A percentile compares a stretch with the other conserved stretches of the same genome.
These are phyloP conservation scores for Pristionchus mayeri DNA, from an alignment of 2,888 invertebrate genomes.

Conservation along the genomic window DNA sequence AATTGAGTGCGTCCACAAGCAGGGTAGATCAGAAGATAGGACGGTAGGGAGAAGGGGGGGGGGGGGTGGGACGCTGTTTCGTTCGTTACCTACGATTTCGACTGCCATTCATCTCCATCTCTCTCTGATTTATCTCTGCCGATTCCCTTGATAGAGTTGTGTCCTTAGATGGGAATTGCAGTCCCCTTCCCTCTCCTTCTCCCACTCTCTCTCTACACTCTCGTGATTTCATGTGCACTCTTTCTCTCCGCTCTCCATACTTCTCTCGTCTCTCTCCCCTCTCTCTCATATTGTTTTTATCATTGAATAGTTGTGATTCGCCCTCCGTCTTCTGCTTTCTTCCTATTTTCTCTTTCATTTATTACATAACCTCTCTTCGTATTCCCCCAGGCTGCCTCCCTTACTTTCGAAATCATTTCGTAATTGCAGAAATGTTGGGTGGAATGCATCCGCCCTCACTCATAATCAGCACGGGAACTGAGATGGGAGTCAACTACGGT, in stretches of 20 bases:
- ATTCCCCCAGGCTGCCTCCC: background rate
- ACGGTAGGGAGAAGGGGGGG: background rate
- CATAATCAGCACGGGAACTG: background rate
- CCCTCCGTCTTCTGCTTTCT: no score
- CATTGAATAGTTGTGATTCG: background rate
- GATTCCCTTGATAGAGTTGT: background rate
- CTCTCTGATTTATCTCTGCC: conserved; percentile 14
- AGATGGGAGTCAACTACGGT: background rate
- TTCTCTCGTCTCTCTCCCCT: background rate
- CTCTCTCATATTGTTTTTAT: conserved; percentile 24
- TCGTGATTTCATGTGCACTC: background rate
- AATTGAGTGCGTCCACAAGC: no score
- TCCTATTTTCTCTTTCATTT: background rate
- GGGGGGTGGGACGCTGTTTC: background rate
- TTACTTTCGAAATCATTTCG: background rate
- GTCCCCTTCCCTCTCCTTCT: background rate
- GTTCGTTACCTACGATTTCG: conserved; percentile 3
- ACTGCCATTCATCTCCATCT: background rate
- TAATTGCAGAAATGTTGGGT: conserved; percentile 16
- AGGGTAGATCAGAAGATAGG: background rate
- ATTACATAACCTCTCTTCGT: no score
- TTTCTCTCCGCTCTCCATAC: background rate
- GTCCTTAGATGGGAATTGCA: conserved; percentile 15
- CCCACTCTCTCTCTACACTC: background rate
- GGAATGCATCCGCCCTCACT: background rate